A percentile compares a stretch with the other conserved stretches of the same genome.
Conservation (phyloP, 2,113 vertebrate species). For the Thomomys bottae region DNA sequence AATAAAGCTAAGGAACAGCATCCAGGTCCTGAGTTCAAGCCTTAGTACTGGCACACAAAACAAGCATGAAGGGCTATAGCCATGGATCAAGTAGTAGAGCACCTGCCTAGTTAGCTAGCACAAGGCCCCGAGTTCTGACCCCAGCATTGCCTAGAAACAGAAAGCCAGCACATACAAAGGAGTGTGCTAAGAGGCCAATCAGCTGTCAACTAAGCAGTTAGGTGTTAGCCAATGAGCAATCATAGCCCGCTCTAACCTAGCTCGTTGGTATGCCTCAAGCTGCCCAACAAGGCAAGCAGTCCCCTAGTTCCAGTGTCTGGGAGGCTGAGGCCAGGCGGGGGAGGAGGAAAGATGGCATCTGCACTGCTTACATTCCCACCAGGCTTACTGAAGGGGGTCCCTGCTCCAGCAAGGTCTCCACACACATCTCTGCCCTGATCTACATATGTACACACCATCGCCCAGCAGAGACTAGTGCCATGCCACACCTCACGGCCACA, state of each 20-base stretch:
- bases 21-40: too few relatives aligned
- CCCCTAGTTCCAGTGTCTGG: constrained; percentile 54
- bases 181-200: background rate
- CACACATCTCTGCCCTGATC: background rate
- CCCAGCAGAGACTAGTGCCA: background rate
- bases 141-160: too few relatives aligned
- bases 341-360: constrained; percentile 65
- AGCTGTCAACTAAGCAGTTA: rapidly evolving
- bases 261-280: constrained; percentile 22
- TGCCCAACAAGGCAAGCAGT: constrained; percentile 64
- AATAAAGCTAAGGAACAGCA: too few relatives aligned
- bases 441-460: rapidly evolving
- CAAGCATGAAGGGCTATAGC: too few relatives aligned
- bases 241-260: background rate
- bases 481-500: background rate
- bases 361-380: constrained; percentile 14
- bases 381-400: background rate
- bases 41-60: too few relatives aligned
- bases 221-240: background rate
- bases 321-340: constrained; percentile 65
- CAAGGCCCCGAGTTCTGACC: too few relatives aligned
- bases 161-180: too few relatives aligned
- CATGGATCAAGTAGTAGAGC: too few relatives aligned
- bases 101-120: too few relatives aligned
- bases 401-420: background rate